Conservation (phyloP, 2,113 vertebrate species). For the Sterna hirundo region DNA sequence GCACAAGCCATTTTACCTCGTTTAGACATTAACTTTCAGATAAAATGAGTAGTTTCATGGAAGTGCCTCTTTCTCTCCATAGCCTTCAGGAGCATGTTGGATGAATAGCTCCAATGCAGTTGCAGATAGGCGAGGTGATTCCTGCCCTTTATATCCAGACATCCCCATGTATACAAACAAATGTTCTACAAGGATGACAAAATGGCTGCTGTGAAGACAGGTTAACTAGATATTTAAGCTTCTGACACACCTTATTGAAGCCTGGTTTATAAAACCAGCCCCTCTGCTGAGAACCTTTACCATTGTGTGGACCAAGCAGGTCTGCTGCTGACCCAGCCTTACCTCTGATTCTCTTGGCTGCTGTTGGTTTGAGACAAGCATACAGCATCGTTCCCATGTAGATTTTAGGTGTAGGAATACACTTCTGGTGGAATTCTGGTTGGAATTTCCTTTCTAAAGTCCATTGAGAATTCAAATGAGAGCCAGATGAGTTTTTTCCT, state of each 20-base stretch:
- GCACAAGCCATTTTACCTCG: neutral
- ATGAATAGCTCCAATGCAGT: neutral
- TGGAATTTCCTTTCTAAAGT: slow-evolving; percentile 72
- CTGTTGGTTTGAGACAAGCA: slow-evolving; percentile 31
- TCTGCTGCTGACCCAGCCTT: neutral
- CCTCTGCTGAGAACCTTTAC: neutral
- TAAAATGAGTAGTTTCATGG: neutral
- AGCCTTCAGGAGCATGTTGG: neutral
- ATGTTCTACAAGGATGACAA: neutral
- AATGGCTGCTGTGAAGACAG: neutral
- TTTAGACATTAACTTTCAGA: neutral
- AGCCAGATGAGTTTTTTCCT: slow-evolving; percentile 65
- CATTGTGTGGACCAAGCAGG: neutral
- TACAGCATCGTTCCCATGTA: slow-evolving; percentile 31
- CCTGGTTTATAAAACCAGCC: neutral
- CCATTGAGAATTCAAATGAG: slow-evolving; percentile 69
- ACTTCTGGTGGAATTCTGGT: slow-evolving; percentile 60
- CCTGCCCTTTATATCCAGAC: neutral
- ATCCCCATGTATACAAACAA: neutral
- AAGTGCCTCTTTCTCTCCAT: neutral
- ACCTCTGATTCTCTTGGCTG: slow-evolving; percentile 18
- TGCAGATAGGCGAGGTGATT: neutral
- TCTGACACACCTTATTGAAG: neutral
- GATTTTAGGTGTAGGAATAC: slow-evolving; percentile 52
- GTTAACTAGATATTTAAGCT: neutral